These are phyloP conservation scores for Hemibagrus guttatus DNA, from an alignment of 2,797 vertebrate genomes.

Conservation along the genomic window DNA sequence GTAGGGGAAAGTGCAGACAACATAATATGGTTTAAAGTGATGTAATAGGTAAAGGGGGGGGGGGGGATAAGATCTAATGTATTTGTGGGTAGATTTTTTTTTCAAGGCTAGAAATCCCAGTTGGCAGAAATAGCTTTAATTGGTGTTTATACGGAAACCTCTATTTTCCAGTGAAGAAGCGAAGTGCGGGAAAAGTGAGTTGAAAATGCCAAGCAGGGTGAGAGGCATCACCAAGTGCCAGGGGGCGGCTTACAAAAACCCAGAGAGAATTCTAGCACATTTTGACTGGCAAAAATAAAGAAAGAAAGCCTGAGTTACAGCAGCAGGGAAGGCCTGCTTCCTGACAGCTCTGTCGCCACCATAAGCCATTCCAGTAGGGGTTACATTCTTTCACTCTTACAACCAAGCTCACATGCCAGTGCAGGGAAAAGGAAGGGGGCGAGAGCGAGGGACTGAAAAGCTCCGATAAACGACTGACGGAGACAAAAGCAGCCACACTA, in stretches of 20 bases:
- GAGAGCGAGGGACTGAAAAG: constrained; percentile 44
- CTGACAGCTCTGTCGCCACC: constrained; percentile 43
- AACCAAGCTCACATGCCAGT: constrained; percentile 48
- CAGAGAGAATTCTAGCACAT: constrained; percentile 38
- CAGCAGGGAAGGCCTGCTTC: constrained; percentile 45
- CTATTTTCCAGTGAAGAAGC: constrained; percentile 27
- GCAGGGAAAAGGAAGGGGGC: constrained; percentile 30
- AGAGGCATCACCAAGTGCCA: constrained; percentile 24
- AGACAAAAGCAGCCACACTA: constrained; percentile 40
- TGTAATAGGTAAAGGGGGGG: constrained; percentile 21
- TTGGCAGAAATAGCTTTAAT: constrained; percentile 45
- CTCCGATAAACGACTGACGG: constrained; percentile 26
- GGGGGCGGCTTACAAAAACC: constrained; percentile 16
- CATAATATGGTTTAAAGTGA: constrained; percentile 28
- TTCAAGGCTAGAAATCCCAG: constrained; percentile 33
- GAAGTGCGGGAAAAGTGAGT: constrained; percentile 28
- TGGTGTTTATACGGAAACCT: constrained; percentile 46
- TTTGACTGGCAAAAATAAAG: constrained; percentile 27
- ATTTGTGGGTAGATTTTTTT: neutral
- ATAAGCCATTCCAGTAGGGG: constrained; percentile 50
- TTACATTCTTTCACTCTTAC: constrained; percentile 59
- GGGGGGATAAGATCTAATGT: constrained; percentile 12
- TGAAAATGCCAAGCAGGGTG: constrained; percentile 39
- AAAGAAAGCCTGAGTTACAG: constrained; percentile 38
- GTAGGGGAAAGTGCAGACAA: constrained; percentile 24